These are phyloP conservation scores for Pantherophis vulpinus DNA, from an alignment of 2,797 vertebrate genomes.

Conservation along the genomic window DNA sequence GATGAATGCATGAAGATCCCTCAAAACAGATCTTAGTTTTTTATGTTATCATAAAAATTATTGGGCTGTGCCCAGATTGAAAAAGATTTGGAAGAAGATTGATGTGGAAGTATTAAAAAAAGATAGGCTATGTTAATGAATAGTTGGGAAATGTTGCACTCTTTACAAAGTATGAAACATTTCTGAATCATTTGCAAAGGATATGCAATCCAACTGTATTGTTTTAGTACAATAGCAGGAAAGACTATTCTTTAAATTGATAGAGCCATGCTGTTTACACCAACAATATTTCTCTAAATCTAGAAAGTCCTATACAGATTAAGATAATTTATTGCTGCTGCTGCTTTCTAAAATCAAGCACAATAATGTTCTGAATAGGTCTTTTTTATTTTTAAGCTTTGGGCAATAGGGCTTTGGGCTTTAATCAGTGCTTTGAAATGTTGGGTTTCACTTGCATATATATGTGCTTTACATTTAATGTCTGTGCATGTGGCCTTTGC, in stretches of 20 bases:
- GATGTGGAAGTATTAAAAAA: background rate
- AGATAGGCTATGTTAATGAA: background rate
- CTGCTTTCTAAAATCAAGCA: background rate
- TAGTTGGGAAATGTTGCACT: background rate
- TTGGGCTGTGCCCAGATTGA: background rate
- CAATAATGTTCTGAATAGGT: background rate
- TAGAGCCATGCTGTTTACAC: background rate
- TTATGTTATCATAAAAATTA: background rate
- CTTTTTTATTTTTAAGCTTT: background rate
- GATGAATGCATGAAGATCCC: background rate
- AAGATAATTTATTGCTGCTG: background rate
- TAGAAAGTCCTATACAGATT: background rate
- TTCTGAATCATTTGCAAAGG: background rate
- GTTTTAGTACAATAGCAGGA: background rate
- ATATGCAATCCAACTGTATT: background rate
- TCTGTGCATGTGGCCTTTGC: background rate
- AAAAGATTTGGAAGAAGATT: background rate
- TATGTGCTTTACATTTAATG: background rate
- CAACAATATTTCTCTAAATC: background rate
- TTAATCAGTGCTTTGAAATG: background rate
- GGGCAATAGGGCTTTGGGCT: background rate
- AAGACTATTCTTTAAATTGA: background rate
- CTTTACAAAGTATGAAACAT: background rate
- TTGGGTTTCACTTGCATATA: background rate
- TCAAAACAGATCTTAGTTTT: background rate